These are phyloP conservation scores for Eupsilia transversa DNA, from an alignment of 2,888 invertebrate genomes.

Conservation along the genomic window DNA sequence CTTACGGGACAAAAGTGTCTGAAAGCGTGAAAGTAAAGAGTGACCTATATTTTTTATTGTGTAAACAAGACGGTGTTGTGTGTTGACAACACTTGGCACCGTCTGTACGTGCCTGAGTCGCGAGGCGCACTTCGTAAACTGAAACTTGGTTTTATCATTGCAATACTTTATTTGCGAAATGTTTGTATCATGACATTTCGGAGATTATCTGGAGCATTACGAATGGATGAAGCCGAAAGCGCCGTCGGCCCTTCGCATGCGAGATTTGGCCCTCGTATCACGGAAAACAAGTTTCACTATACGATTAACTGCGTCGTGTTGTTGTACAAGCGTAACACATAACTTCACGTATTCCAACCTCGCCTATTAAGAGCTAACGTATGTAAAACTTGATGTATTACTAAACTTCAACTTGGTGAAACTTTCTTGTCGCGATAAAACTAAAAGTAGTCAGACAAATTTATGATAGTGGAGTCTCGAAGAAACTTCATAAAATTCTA, in stretches of 20 bases:
- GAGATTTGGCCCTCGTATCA: constrained; percentile 74
- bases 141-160: constrained; percentile 39
- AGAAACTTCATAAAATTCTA: constrained; percentile 10
- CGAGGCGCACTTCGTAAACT: constrained; percentile 15
- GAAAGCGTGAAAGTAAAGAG: constrained; percentile 57
- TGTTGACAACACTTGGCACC: constrained; percentile 61
- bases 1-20: constrained; percentile 53
- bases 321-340: constrained; percentile 64
- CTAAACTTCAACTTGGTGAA: constrained; percentile 40
- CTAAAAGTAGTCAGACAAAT: constrained; percentile 34
- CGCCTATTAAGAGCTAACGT: constrained; percentile 49
- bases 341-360: constrained; percentile 53
- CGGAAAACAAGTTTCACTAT: constrained; percentile 78
- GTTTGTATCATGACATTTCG: constrained; percentile 12
- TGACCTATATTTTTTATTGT: constrained; percentile 67
- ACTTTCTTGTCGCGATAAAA: constrained; percentile 50
- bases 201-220: constrained; percentile 38
- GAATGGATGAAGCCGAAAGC: constrained; percentile 41
- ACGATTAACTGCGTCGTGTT: constrained; percentile 63
- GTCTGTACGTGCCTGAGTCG: constrained; percentile 44
- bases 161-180: constrained; percentile 3
- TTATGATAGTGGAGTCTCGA: constrained; percentile 33
- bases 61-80: constrained; percentile 61
- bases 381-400: constrained; percentile 51
- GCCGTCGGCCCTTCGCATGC: constrained; percentile 69